These are phyloP conservation scores for Meta bourneti DNA, from an alignment of 2,888 invertebrate species.

Conservation along the genomic window DNA sequence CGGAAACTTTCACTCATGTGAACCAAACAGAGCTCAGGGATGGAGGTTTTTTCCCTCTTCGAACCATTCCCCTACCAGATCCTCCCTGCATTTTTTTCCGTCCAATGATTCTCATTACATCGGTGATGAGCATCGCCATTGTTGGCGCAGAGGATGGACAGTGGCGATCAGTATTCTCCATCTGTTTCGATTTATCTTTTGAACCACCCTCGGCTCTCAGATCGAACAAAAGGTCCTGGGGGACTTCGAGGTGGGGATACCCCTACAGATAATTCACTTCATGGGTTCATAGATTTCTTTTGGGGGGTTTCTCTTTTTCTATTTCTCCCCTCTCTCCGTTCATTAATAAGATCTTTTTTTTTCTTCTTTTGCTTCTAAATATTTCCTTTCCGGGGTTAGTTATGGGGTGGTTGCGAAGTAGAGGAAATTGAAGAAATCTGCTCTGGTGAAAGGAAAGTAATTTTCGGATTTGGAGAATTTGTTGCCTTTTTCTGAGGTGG, in stretches of 20 bases:
- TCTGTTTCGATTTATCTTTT: conserved; percentile 76
- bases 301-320: neutral
- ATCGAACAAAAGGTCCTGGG: conserved; percentile 59
- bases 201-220: conserved; percentile 44
- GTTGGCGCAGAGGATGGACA: conserved; percentile 62
- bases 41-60: neutral
- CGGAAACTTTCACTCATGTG: conserved; percentile 26
- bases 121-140: conserved; percentile 61
- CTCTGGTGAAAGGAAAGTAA: no score
- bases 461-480: no score
- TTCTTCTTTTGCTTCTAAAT: neutral
- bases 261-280: conserved; percentile 61
- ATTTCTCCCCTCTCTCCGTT: neutral
- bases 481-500: no score
- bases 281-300: conserved; percentile 28
- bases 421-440: no score
- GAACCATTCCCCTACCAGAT: neutral
- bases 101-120: conserved; percentile 73
- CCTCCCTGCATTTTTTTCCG: conserved; percentile 27
- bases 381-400: neutral
- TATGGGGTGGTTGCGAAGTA: no score
- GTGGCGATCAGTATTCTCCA: conserved; percentile 75
- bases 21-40: neutral
- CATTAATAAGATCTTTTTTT: conserved; percentile 3
- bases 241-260: conserved; percentile 44